phyloP scores from a whole-genome alignment of 2,113 vertebrate genomes.

The Numida meleagris region DNA sequence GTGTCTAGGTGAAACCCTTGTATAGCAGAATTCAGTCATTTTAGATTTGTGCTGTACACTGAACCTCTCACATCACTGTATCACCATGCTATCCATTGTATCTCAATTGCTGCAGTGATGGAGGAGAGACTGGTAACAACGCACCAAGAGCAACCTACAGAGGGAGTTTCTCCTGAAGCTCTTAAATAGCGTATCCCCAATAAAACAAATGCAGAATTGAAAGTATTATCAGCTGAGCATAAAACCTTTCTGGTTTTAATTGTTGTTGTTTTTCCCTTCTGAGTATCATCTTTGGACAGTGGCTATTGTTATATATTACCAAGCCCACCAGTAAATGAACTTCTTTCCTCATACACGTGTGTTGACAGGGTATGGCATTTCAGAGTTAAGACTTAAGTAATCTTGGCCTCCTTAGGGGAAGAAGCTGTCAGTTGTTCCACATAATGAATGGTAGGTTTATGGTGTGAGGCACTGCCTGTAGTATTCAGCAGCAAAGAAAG shows the following conservation, averaged over 20 bases:
- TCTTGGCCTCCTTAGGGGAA: conserved; percentile 38
- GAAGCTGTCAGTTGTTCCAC: conserved; percentile 44
- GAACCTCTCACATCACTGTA: not conserved
- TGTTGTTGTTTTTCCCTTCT: not conserved
- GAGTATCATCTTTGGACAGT: not conserved
- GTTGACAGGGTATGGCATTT: conserved; percentile 37
- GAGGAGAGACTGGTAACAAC: not conserved
- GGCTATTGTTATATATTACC: not conserved
- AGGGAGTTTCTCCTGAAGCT: not conserved
- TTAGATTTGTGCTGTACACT: not conserved
- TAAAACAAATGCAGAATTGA: not conserved
- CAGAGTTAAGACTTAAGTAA: conserved; percentile 7
- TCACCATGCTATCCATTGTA: not conserved
- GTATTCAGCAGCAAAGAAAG: not conserved
- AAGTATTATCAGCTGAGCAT: not conserved
- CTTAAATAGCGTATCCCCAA: not conserved
- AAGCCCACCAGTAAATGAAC: not conserved
- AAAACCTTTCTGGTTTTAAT: not conserved
- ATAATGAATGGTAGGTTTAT: conserved; percentile 40
- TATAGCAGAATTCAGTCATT: not conserved
- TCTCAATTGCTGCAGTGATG: accelerated
- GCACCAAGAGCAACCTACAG: not conserved
- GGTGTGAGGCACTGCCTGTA: not conserved
- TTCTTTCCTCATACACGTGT: not conserved
- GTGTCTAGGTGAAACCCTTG: conserved; percentile 1